Base-by-base conservation (phyloP, 1,140 invertebrate species). In the Drusus annulatus region DNA sequence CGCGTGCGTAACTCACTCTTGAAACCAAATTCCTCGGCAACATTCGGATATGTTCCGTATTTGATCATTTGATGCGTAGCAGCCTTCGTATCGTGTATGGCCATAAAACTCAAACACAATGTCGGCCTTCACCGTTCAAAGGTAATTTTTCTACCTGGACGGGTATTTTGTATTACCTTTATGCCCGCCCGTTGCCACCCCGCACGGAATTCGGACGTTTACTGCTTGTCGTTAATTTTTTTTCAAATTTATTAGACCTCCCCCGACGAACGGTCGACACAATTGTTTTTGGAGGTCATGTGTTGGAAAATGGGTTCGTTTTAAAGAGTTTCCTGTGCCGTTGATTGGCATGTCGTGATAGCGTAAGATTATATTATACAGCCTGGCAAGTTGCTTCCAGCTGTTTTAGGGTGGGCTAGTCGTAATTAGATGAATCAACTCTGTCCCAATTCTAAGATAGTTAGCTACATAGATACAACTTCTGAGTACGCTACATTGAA, bases 11-110 rank as follows among this genome's bases (percentile, higher is more conserved):
- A 25, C 54, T 56, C 28, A 36, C 31, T 17, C 23, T 25, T 51
- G 13, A 21, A 73, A 36, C 76, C 36, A 28, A 62, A 60, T 28
- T 78, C 50, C 56, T n/a, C n/a, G 52, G 36, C 36, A 45, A 45
- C 36, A 28, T 28, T 36, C 60, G 19, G 16, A 50, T 75, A n/a
- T 28, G 78, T 31, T 69, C 28, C 54, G 80, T 73, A 81, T 77
- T 73, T 77, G 60, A 45, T 45, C 69, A 62, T 77, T 77, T 71
- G 74, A 77, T 81, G 76, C 77, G 76, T 77, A 77, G 77, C 62
- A 77, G 68, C 73, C 23, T 62, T 68, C 68, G 7, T 17, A 36
- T 45, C n/a, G 45, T 50, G n/a, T 69, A 45, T 69, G 28, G 17
- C 36, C 17, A n/a, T 45, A 69, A 50, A 69, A 69, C 16, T 50